Percentiles rank a stretch among this genome's conserved stretches.
phyloP scores from a whole-genome alignment of 1,140 invertebrate species.

The Saxidomus purpurata region DNA sequence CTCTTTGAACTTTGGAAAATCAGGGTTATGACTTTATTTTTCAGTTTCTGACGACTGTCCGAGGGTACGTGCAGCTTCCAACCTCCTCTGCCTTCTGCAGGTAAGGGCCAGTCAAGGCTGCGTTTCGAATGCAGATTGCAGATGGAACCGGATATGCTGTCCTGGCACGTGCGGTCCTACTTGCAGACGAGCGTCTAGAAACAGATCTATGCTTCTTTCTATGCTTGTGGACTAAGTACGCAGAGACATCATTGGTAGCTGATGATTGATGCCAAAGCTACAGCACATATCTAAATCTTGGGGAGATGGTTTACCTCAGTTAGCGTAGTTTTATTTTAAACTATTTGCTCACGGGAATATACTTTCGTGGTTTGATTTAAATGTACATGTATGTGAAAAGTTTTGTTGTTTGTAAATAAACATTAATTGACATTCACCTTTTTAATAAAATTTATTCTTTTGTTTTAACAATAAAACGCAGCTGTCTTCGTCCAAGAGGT shows the following conservation, averaged over 20 bases:
- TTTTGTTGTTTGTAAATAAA: too few relatives aligned
- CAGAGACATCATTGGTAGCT: background rate
- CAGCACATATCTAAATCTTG: too few relatives aligned
- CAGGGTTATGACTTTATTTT: background rate
- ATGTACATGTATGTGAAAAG: too few relatives aligned
- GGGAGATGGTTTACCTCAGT: background rate
- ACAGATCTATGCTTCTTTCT: slow-evolving; percentile 1
- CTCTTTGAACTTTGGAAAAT: too few relatives aligned
- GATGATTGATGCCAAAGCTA: too few relatives aligned
- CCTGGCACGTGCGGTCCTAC: slow-evolving; percentile 11
- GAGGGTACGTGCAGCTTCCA: background rate
- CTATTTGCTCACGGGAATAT: too few relatives aligned
- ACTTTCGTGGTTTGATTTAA: too few relatives aligned
- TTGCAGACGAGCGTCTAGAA: slow-evolving; percentile 22
- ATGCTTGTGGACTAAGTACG: background rate
- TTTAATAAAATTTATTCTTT: too few relatives aligned
- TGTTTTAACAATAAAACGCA: too few relatives aligned
- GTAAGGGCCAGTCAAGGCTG: background rate
- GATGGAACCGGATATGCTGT: slow-evolving; percentile 26
- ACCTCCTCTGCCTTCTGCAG: background rate
- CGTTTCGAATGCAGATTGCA: background rate
- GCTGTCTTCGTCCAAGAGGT: too few relatives aligned
- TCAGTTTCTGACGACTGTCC: slow-evolving; percentile 31
- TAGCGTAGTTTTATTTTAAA: too few relatives aligned
- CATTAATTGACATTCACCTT: too few relatives aligned